Evolutionary conservation across 2,797 vertebrate genomes (phyloP), one percentile per base, ranked within the genome.

Genomic region (Crax fasciolata): DNA sequence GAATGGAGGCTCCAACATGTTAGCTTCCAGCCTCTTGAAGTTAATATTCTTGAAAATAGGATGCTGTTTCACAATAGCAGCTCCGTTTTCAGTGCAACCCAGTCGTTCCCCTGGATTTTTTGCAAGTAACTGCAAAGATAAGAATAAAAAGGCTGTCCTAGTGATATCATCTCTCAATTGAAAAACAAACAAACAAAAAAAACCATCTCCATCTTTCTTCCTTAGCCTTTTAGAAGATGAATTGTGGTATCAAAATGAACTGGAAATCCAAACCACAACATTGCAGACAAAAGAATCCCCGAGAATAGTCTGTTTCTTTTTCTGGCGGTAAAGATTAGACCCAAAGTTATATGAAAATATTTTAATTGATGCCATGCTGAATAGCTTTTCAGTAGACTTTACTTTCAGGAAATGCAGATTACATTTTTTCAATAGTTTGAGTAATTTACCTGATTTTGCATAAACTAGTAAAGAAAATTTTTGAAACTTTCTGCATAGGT

Each of bases 1-100:
- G 97, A 99, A 99, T 14, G 99, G 99, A 49, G 99, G 98, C 75
- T 99, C 99, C 95, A 99, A 81, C 97, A 99, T 99, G 96, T 98
- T 98, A 57, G 98, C 98, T 97, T 99, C 99, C 91, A 99, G 98
- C 49, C 98, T 97, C 96, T 98, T 99, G 97, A 99, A 99, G 98
- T 99, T 99, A 93, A 99, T 98, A 95, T 98, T 98, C 97, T 98
- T 98, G 98, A 99, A 99, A 97, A 99, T 98, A 13, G 98, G 97
- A 93, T 99, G 98, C 93, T 98, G 98, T 79, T 99, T 99, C 76
- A 99, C 99, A 78, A 96, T 97, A 11, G 98, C 95, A 10, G 98
- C 99, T 63, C 99, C 98, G 2, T 95, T 97, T 10, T 98, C 99
- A 89, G 89, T 98, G 92, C 98, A 99, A 27, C 99, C 99, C 79